Conservation (phyloP, 2,888 invertebrate species). For the Melinopterus prodromus region DNA sequence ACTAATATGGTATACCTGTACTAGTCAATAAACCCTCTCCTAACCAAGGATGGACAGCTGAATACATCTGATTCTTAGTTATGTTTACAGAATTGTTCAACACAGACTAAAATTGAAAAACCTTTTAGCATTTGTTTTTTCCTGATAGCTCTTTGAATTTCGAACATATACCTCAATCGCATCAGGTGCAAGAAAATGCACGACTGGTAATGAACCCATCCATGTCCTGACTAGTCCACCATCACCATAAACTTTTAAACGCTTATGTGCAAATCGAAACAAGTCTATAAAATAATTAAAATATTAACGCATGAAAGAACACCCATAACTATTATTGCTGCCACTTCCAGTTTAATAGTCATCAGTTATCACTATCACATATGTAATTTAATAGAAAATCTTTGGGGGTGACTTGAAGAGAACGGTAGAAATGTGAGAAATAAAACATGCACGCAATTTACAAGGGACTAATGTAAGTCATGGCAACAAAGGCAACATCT, state of each 20-base stretch:
- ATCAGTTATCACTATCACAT: no score
- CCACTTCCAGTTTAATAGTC: no score
- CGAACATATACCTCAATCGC: conserved; percentile 5
- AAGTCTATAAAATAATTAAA: not conserved
- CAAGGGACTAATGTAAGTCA: no score
- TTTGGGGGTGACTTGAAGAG: no score
- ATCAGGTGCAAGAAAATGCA: not conserved
- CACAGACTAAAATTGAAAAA: conserved; percentile 26
- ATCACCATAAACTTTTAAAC: not conserved
- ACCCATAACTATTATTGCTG: no score
- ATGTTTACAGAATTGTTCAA: conserved; percentile 34
- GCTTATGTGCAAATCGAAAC: not conserved
- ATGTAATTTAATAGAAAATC: no score
- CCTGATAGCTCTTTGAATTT: no score
- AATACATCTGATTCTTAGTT: conserved; percentile 28
- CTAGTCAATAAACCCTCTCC: conserved; percentile 34
- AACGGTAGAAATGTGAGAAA: no score
- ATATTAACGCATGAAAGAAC: no score
- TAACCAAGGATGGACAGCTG: conserved; percentile 30
- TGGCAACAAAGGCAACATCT: no score
- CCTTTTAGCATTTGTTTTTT: not conserved
- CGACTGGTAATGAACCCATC: conserved; percentile 10
- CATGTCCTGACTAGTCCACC: not conserved
- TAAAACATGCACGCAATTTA: no score
- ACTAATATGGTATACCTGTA: conserved; percentile 21